Conservation (phyloP, 2,888 invertebrate species). For the Leptogaster cylindrica region DNA sequence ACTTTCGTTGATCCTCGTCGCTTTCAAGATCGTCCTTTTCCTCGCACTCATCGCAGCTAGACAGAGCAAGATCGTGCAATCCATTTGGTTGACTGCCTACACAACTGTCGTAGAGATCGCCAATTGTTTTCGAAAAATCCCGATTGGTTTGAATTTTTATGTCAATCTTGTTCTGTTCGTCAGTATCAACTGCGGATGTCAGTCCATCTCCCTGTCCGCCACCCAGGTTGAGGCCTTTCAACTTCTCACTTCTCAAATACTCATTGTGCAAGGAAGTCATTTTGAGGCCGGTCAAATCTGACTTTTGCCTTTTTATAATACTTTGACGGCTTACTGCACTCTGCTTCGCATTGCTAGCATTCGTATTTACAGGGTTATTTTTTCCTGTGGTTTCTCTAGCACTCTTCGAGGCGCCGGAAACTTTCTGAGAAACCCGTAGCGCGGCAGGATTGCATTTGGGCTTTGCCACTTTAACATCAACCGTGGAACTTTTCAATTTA, state of each 20-base stretch:
- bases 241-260: slow-evolving; percentile 60
- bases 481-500: slow-evolving; percentile 40
- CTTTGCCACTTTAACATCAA: slow-evolving; percentile 60
- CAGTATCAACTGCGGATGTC: slow-evolving; percentile 45
- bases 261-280: slow-evolving; percentile 62
- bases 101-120: slow-evolving; percentile 59
- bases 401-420: not conserved
- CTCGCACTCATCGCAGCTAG: slow-evolving; percentile 66
- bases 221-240: slow-evolving; percentile 27
- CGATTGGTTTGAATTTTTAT: slow-evolving; percentile 62
- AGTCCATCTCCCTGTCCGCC: slow-evolving; percentile 2
- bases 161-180: slow-evolving; percentile 57
- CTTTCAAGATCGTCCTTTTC: slow-evolving; percentile 64
- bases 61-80: slow-evolving; percentile 51
- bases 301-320: slow-evolving; percentile 65
- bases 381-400: slow-evolving; percentile 11
- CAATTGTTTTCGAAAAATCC: slow-evolving; percentile 61
- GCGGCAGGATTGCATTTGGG: slow-evolving; percentile 56
- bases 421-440: slow-evolving; percentile 48
- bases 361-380: not conserved
- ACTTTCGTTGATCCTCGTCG: slow-evolving; percentile 76
- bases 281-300: slow-evolving; percentile 68
- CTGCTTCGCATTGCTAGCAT: too few relatives aligned
- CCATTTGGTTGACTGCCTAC: slow-evolving; percentile 49
- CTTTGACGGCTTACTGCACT: slow-evolving; percentile 51